These are phyloP conservation scores for Alligator sinensis DNA, from an alignment of 2,113 vertebrate species.

Conservation along the genomic window DNA sequence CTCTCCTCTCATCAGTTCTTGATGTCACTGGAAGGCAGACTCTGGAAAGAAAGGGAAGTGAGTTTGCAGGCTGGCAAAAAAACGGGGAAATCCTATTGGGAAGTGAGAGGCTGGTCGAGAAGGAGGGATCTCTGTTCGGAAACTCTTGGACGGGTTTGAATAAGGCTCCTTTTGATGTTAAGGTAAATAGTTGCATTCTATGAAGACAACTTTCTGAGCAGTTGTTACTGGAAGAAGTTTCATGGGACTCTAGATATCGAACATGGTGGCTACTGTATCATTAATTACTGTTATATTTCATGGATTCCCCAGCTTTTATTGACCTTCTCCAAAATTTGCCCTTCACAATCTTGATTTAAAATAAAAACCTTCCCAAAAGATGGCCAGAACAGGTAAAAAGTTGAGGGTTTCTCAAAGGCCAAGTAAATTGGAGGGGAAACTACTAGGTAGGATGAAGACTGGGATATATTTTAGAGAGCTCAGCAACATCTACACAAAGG, in stretches of 20 bases:
- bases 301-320: accelerated
- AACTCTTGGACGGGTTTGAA: not conserved
- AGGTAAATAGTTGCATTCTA: not conserved
- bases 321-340: not conserved
- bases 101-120: not conserved
- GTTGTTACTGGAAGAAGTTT: accelerated
- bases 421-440: not conserved
- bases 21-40: not conserved
- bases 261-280: not conserved
- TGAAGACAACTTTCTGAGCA: not conserved
- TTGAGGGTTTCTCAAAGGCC: not conserved
- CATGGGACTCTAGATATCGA: accelerated
- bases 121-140: not conserved
- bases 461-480: accelerated
- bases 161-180: not conserved
- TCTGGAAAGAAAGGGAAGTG: not conserved
- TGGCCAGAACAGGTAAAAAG: accelerated
- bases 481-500: not conserved
- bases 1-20: not conserved
- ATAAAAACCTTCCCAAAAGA: not conserved
- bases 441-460: not conserved
- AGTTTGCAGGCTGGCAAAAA: not conserved
- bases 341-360: accelerated
- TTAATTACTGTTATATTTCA: accelerated
- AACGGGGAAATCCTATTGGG: not conserved